phyloP scores from a whole-genome alignment of 2,888 invertebrate genomes.

The Gortyna flavago region DNA sequence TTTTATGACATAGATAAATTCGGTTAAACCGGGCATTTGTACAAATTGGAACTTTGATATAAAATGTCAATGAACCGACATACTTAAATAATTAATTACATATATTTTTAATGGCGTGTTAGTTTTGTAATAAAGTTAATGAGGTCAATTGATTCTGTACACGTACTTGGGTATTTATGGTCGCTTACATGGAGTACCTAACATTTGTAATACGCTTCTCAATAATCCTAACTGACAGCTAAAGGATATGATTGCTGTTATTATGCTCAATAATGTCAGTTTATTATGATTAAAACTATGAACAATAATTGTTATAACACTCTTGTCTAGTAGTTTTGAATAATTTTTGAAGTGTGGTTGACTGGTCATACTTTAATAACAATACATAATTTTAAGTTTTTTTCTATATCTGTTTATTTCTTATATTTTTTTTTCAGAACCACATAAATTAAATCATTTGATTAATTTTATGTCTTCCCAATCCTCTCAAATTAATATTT shows the following conservation, averaged over 20 bases:
- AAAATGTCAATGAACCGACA: slow-evolving; percentile 78
- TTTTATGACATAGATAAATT: slow-evolving; percentile 82
- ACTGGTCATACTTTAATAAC: slow-evolving; percentile 16
- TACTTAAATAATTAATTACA: slow-evolving; percentile 65
- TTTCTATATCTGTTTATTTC: background rate
- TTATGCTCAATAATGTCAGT: slow-evolving; percentile 51
- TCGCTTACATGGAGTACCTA: slow-evolving; percentile 38
- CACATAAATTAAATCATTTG: background rate
- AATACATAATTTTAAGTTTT: slow-evolving; percentile 15
- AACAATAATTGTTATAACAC: slow-evolving; percentile 51
- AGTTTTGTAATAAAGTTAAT: slow-evolving; percentile 66
- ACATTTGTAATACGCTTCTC: slow-evolving; percentile 46
- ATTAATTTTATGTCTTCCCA: background rate
- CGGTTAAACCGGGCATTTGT: slow-evolving; percentile 69
- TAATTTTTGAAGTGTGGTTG: slow-evolving; percentile 33
- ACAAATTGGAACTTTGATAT: slow-evolving; percentile 79
- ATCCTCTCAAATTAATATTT: background rate
- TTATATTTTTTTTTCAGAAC: no score
- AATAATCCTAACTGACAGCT: slow-evolving; percentile 49
- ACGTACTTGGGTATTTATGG: slow-evolving; percentile 39
- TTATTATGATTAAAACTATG: slow-evolving; percentile 57
- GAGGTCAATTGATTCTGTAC: slow-evolving; percentile 58
- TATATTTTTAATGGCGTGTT: slow-evolving; percentile 62
- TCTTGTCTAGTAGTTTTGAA: slow-evolving; percentile 24
- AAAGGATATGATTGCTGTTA: slow-evolving; percentile 51